Conservation (phyloP, 1,140 invertebrate species). For the Drepana arcuata region DNA sequence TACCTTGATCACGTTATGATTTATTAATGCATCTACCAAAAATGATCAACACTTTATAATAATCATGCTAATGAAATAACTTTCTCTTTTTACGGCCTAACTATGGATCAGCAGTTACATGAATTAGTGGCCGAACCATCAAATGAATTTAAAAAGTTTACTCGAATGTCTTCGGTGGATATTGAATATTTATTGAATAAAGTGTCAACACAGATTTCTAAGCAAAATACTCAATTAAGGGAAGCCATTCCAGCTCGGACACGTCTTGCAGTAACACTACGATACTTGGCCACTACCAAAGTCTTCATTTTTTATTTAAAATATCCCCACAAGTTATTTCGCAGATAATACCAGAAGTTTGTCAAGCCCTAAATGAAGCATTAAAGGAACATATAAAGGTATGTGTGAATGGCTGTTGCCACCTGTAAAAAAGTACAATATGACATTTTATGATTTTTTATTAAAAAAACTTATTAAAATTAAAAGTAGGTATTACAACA, state of each 20-base stretch:
- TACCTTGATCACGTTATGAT: neutral
- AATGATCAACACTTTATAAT: neutral
- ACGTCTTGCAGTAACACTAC: conserved; percentile 9
- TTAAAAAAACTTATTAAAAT: neutral
- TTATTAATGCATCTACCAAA: neutral
- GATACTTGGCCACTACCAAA: conserved; percentile 10
- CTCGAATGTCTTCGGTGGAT: neutral
- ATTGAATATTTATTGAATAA: neutral
- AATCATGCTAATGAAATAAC: neutral
- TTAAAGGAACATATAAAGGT: neutral
- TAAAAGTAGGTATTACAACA: neutral
- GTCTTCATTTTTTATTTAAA: conserved; percentile 11
- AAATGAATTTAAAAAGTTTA: neutral
- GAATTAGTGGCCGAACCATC: neutral
- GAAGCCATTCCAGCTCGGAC: conserved; percentile 6
- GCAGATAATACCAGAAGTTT: conserved; percentile 1
- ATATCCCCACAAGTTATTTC: conserved; percentile 4
- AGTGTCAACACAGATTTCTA: neutral
- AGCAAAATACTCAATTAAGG: conserved; percentile 10
- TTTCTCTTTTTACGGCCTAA: neutral
- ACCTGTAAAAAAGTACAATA: neutral
- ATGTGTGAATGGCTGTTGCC: neutral
- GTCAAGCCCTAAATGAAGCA: neutral
- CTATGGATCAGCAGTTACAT: neutral
- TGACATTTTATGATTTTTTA: neutral